Percentiles rank a stretch among this genome's conserved stretches.
Evolutionary conservation across 1,140 invertebrate genomes (phyloP).

Genomic region (Hestina assimilis): DNA sequence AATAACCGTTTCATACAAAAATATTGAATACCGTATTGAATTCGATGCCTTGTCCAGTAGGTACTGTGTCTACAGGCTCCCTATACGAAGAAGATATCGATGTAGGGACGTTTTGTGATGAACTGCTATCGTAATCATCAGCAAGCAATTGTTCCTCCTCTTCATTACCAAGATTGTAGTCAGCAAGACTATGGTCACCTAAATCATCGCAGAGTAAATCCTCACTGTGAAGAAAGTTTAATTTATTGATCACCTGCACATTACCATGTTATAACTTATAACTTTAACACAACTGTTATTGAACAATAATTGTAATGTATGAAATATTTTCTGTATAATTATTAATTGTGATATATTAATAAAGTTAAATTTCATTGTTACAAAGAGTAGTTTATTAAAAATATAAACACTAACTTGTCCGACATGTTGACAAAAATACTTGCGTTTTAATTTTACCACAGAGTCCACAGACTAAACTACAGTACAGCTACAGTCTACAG

Average conservation of each 20-base stretch:
- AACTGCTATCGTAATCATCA: slow-evolving; percentile 61
- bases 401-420: slow-evolving; percentile 68
- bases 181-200: slow-evolving; percentile 68
- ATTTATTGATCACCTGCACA: slow-evolving; percentile 17
- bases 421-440: slow-evolving; percentile 66
- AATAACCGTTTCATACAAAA: no score
- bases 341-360: neutral
- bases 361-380: neutral
- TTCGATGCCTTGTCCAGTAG: slow-evolving; percentile 42
- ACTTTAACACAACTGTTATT: neutral
- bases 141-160: slow-evolving; percentile 68
- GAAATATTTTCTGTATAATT: neutral
- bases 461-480: no score
- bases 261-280: neutral
- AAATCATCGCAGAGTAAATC: slow-evolving; percentile 70
- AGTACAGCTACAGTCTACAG: no score
- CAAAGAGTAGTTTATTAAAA: slow-evolving; percentile 16
- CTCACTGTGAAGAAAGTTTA: slow-evolving; percentile 55
- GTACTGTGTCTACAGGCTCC: slow-evolving; percentile 40
- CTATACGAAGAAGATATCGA: slow-evolving; percentile 37
- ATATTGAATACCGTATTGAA: slow-evolving; percentile 44
- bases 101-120: slow-evolving; percentile 61
- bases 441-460: slow-evolving; percentile 16
- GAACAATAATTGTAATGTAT: neutral
- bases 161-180: slow-evolving; percentile 72